Evolutionary conservation across 2,888 invertebrate species (phyloP).

Genomic region (Athalia cordata): DNA sequence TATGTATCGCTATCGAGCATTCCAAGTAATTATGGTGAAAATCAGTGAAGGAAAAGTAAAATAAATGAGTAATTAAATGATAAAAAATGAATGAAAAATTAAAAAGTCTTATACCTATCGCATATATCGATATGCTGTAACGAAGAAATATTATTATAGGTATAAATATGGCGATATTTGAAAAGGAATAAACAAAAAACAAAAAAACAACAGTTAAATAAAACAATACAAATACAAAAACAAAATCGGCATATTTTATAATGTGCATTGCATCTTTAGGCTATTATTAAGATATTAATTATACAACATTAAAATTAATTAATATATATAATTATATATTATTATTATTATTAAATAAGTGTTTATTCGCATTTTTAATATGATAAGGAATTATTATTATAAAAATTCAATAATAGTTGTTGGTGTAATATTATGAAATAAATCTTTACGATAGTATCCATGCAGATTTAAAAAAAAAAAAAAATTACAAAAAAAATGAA

Average conservation of each 20-base stretch:
- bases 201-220: not conserved
- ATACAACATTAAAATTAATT: constrained; percentile 69
- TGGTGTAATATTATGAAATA: constrained; percentile 73
- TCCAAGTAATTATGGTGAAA: constrained; percentile 57
- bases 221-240: constrained; percentile 36
- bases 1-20: constrained; percentile 56
- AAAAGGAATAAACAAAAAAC: too few relatives aligned
- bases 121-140: constrained; percentile 33
- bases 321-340: constrained; percentile 64
- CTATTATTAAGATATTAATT: constrained; percentile 69
- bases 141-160: constrained; percentile 47
- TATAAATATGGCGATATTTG: constrained; percentile 49
- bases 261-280: constrained; percentile 69
- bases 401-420: constrained; percentile 72
- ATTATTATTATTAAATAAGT: constrained; percentile 67
- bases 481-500: too few relatives aligned
- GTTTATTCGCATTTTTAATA: constrained; percentile 73
- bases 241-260: constrained; percentile 60
- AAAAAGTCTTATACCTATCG: constrained; percentile 17
- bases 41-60: not conserved
- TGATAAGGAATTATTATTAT: constrained; percentile 71
- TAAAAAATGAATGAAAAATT: constrained; percentile 33
- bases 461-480: not conserved
- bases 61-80: not conserved
- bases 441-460: constrained; percentile 68